phyloP scores from a whole-genome alignment of 2,113 vertebrate species.

The Carassius carassius region DNA sequence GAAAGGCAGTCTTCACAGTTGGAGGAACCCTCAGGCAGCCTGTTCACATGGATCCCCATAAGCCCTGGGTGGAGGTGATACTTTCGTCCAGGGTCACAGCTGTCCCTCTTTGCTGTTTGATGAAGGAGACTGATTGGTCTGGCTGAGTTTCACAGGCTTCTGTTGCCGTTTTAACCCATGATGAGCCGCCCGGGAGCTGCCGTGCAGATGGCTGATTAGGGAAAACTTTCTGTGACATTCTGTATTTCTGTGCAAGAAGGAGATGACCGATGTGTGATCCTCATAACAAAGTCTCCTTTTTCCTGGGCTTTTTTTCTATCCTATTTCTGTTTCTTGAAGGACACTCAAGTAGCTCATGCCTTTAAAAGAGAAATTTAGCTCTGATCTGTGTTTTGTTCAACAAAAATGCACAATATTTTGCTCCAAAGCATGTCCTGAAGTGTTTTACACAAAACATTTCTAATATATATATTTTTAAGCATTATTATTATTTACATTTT shows the following conservation, averaged over 20 bases:
- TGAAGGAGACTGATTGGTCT: constrained; percentile 65
- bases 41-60: constrained; percentile 14
- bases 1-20: neutral
- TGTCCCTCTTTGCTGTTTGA: constrained; percentile 61
- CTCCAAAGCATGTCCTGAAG: neutral
- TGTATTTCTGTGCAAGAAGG: constrained; percentile 34
- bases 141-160: constrained; percentile 63
- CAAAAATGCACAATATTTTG: neutral
- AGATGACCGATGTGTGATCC: constrained; percentile 37
- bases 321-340: constrained; percentile 17
- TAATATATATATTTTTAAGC: too few species aligned
- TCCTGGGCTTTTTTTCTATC: neutral
- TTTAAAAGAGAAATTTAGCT: neutral
- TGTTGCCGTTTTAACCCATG: constrained; percentile 19
- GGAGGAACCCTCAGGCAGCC: constrained; percentile 4
- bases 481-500: too few species aligned
- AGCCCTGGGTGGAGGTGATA: constrained; percentile 47
- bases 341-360: constrained; percentile 1
- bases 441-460: too few species aligned
- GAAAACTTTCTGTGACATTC: constrained; percentile 40
- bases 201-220: constrained; percentile 64
- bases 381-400: neutral
- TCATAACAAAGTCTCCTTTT: constrained; percentile 34
- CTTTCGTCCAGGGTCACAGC: constrained; percentile 63
- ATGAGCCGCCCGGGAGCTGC: neutral